Percentiles rank a stretch among this genome's conserved stretches.
Evolutionary conservation across 1,140 invertebrate species (phyloP).

Genomic region (Ceratina calcarata): DNA sequence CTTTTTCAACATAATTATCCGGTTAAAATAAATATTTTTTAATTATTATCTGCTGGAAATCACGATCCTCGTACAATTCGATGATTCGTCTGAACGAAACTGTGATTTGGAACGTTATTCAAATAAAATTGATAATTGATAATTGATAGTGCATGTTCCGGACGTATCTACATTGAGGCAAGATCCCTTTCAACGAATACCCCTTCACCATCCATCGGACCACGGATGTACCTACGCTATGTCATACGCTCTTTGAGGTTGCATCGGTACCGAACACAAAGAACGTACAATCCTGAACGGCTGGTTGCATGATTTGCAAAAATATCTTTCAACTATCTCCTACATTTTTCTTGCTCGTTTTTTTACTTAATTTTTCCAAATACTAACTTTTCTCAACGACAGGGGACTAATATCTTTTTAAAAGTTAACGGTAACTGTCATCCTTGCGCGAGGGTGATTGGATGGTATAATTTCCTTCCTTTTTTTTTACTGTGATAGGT

Average conservation of each 20-base stretch:
- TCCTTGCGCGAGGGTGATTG: slow-evolving; percentile 25
- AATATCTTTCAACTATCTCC: slow-evolving; percentile 47
- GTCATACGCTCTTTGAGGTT: slow-evolving; percentile 26
- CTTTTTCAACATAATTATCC: not conserved
- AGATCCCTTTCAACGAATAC: slow-evolving; percentile 68
- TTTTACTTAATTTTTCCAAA: slow-evolving; percentile 23
- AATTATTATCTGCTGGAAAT: not conserved
- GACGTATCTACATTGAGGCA: slow-evolving; percentile 65
- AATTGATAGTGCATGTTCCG: slow-evolving; percentile 63
- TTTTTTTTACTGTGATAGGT: slow-evolving; percentile 23
- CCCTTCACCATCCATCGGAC: slow-evolving; percentile 14
- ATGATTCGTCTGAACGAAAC: not conserved
- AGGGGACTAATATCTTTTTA: slow-evolving; percentile 26
- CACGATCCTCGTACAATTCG: not conserved
- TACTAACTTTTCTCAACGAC: slow-evolving; percentile 42
- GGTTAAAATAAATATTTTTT: slow-evolving; percentile 47
- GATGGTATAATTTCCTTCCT: slow-evolving; percentile 32
- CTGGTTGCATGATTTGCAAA: slow-evolving; percentile 49
- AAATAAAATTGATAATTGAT: not conserved
- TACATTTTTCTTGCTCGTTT: slow-evolving; percentile 28
- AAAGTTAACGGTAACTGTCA: slow-evolving; percentile 39
- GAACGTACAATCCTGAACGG: slow-evolving; percentile 54
- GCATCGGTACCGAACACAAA: slow-evolving; percentile 55
- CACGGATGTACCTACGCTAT: slow-evolving; percentile 28
- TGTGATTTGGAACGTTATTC: slow-evolving; percentile 4